Conservation (phyloP, 2,113 vertebrate genomes). For the Pomatostomus ruficeps region DNA sequence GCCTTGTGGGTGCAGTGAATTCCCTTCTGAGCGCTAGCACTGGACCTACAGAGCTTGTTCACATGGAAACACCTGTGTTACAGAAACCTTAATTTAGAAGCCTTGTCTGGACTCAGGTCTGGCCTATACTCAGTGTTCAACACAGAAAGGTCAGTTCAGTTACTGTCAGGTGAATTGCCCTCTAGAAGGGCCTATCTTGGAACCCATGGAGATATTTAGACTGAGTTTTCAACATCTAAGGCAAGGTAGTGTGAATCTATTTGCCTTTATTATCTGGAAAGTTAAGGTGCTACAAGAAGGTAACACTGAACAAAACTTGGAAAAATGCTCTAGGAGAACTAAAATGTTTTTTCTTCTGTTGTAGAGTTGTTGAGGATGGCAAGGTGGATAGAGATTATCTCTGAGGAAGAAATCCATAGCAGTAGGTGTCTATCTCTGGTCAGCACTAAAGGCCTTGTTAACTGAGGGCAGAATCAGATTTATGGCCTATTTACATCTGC, state of each 20-base stretch:
- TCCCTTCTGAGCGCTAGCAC: neutral
- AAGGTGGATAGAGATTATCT: neutral
- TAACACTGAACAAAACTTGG: neutral
- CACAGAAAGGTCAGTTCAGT: neutral
- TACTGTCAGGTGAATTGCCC: neutral
- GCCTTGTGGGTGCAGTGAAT: neutral
- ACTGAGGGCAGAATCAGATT: neutral
- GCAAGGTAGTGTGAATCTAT: neutral
- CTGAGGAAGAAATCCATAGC: neutral
- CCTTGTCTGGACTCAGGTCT: neutral
- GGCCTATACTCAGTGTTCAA: neutral
- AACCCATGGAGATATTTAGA: neutral
- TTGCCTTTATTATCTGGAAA: neutral
- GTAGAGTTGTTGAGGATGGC: neutral
- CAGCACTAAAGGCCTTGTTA: neutral
- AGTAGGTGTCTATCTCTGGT: neutral
- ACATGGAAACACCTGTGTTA: neutral
- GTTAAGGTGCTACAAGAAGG: neutral
- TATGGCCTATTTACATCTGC: neutral
- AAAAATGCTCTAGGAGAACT: neutral
- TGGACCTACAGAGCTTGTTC: neutral
- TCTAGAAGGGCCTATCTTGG: neutral
- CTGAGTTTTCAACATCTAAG: neutral
- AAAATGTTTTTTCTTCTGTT: neutral
- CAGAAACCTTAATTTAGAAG: neutral